phyloP scores from a whole-genome alignment of 2,797 vertebrate species.

The Smutsia temminckii region DNA sequence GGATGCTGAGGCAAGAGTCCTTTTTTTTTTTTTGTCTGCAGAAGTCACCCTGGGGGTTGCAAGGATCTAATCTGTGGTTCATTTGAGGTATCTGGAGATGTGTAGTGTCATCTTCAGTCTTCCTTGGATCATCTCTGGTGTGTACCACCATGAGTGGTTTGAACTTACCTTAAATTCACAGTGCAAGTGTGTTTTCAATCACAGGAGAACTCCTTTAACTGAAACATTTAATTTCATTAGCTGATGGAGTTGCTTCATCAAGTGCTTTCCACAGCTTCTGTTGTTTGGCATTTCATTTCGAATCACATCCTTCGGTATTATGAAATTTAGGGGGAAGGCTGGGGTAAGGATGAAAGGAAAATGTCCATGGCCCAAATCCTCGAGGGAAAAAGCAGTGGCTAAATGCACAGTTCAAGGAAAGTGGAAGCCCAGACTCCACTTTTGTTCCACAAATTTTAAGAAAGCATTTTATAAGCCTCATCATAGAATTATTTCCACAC shows the following conservation, averaged over 20 bases:
- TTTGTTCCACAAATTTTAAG: neutral
- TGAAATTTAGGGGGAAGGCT: neutral
- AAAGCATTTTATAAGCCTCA: neutral
- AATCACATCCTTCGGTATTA: neutral
- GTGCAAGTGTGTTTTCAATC: neutral
- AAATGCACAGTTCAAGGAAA: neutral
- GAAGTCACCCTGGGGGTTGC: neutral
- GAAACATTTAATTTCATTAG: neutral
- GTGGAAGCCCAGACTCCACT: neutral
- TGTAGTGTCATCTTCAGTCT: neutral
- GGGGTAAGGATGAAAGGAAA: neutral
- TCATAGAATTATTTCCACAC: neutral
- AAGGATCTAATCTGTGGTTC: neutral
- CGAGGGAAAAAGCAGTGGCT: neutral
- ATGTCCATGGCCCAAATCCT: neutral
- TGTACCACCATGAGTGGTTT: neutral
- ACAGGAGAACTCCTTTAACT: neutral
- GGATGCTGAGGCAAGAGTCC: neutral
- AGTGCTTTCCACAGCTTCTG: neutral
- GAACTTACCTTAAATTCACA: neutral
- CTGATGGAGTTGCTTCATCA: neutral
- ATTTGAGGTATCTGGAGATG: neutral
- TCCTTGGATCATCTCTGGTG: neutral
- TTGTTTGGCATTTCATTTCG: slow-evolving; percentile 13
- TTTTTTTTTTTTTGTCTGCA: neutral